These are phyloP conservation scores for Elephantulus edwardii DNA, from an alignment of 2,113 vertebrate species.

Conservation along the genomic window DNA sequence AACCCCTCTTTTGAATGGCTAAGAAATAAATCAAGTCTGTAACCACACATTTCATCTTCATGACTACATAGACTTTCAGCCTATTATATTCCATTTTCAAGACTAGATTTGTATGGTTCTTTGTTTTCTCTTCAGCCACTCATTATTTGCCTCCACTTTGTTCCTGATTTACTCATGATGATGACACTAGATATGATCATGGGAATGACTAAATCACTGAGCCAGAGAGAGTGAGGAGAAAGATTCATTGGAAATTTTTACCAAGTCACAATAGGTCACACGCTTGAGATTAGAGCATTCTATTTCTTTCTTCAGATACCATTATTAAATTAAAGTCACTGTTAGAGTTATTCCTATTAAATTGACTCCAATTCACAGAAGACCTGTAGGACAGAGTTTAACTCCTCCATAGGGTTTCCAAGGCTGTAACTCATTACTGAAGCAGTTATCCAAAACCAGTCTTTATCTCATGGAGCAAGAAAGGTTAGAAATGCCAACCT, in stretches of 20 bases:
- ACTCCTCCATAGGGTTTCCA: no score
- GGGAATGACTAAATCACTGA: background rate
- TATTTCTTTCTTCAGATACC: background rate
- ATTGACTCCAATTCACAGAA: background rate
- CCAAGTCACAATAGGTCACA: background rate
- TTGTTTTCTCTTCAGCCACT: background rate
- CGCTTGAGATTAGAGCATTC: background rate
- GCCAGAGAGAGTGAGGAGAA: background rate
- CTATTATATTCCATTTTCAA: background rate
- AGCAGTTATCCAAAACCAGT: no score
- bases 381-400: no score
- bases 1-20: background rate
- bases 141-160: background rate
- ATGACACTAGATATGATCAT: background rate
- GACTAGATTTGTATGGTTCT: background rate
- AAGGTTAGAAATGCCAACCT: no score
- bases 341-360: background rate
- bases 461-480: no score
- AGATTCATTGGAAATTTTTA: background rate
- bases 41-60: rapidly evolving
- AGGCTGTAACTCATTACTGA: no score
- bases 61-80: no score
- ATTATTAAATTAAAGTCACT: background rate
- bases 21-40: background rate
- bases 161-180: background rate